Percentiles rank a stretch among this genome's conserved stretches.
These are phyloP conservation scores for Athetis lepigone DNA, from an alignment of 2,888 invertebrate genomes.

Conservation along the genomic window DNA sequence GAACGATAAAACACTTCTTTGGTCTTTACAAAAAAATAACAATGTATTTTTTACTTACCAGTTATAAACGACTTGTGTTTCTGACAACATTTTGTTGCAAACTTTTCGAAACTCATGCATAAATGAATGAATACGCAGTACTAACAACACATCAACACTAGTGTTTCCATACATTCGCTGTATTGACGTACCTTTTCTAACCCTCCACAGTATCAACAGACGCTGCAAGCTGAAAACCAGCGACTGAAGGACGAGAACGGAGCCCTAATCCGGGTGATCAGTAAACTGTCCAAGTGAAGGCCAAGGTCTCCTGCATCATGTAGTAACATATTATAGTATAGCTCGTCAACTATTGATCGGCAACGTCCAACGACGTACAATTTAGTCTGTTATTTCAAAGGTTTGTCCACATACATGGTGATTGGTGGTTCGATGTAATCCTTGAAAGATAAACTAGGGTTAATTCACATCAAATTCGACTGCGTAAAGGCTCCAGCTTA, in stretches of 20 bases:
- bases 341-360: slow-evolving; percentile 44
- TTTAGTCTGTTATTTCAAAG: slow-evolving; percentile 64
- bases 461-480: not conserved
- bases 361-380: slow-evolving; percentile 47
- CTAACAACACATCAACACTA: slow-evolving; percentile 8
- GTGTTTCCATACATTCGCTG: not conserved
- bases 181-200: slow-evolving; percentile 23
- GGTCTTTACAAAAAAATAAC: too few relatives aligned
- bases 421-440: not conserved
- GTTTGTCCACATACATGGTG: slow-evolving; percentile 38
- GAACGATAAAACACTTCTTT: too few relatives aligned
- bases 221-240: slow-evolving; percentile 97
- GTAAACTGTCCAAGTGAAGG: slow-evolving; percentile 90
- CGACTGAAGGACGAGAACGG: slow-evolving; percentile 99
- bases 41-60: too few relatives aligned
- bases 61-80: too few relatives aligned
- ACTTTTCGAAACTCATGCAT: not conserved
- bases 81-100: too few relatives aligned
- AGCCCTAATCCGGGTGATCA: slow-evolving; percentile 99
- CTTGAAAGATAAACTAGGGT: not conserved
- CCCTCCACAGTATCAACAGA: slow-evolving; percentile 93
- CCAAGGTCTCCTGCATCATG: slow-evolving; percentile 47
- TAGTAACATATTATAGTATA: slow-evolving; percentile 47
- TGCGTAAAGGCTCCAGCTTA: too few relatives aligned
- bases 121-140: slow-evolving; percentile 32